phyloP scores from a whole-genome alignment of 2,113 vertebrate genomes.

The Hippotragus niger region DNA sequence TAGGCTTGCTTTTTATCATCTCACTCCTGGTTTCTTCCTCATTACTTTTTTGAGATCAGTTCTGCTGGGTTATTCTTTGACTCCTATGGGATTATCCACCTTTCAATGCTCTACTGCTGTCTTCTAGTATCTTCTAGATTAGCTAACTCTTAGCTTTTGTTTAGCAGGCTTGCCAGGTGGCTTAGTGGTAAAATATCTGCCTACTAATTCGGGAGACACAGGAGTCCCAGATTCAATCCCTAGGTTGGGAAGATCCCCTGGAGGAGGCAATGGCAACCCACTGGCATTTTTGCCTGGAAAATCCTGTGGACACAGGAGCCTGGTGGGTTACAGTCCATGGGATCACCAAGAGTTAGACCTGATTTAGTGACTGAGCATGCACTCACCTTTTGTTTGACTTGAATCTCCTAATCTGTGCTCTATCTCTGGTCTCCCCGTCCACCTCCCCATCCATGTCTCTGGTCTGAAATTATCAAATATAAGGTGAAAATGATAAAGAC shows the following conservation, averaged over 20 bases:
- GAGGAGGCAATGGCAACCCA: background rate
- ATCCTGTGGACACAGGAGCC: background rate
- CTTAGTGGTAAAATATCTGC: background rate
- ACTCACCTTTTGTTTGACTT: background rate
- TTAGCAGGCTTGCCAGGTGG: background rate
- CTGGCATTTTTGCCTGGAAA: background rate
- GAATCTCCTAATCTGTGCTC: background rate
- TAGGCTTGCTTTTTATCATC: background rate
- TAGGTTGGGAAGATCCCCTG: background rate
- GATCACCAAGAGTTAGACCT: background rate
- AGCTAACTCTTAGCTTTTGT: background rate
- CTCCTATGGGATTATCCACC: too few relatives aligned
- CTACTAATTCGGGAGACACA: background rate
- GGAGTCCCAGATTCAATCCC: background rate
- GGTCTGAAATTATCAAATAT: background rate
- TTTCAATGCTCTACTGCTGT: background rate
- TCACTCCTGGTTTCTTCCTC: background rate
- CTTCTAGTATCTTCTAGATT: background rate
- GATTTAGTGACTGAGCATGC: background rate
- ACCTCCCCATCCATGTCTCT: background rate
- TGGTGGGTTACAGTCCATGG: background rate
- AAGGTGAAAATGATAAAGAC: background rate
- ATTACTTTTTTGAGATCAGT: background rate
- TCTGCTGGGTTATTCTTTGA: background rate
- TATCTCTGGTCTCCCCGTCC: background rate